phyloP scores from a whole-genome alignment of 2,113 vertebrate species.

The Xiphophorus maculatus region DNA sequence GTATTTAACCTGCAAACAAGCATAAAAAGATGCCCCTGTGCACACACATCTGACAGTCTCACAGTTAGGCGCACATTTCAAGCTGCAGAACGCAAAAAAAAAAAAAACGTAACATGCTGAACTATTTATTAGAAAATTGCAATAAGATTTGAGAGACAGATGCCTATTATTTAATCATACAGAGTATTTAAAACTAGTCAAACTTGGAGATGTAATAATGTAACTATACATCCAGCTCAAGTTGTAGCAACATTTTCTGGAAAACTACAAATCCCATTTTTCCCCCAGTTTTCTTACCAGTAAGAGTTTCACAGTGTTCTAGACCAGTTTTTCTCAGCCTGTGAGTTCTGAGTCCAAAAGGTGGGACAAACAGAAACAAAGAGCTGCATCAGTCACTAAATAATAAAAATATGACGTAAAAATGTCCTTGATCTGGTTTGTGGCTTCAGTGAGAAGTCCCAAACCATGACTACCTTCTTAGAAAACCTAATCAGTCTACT shows the following conservation, averaged over 20 bases:
- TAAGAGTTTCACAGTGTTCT: neutral
- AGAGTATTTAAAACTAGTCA: no score
- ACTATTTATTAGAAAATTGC: neutral
- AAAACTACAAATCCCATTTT: no score
- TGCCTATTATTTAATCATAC: no score
- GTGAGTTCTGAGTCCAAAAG: neutral
- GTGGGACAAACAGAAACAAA: neutral
- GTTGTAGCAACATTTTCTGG: neutral
- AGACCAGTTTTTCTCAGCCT: neutral
- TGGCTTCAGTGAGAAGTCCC: no score
- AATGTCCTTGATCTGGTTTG: neutral
- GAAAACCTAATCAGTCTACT: neutral
- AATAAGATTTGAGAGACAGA: neutral
- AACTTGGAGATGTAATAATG: no score
- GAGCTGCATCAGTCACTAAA: neutral
- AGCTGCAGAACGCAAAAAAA: slow-evolving; percentile 2
- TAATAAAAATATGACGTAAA: neutral
- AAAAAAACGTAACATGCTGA: neutral
- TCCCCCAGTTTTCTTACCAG: no score
- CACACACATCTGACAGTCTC: slow-evolving; percentile 33
- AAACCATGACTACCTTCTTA: neutral
- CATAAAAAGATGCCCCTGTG: slow-evolving; percentile 37
- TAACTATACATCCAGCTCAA: neutral
- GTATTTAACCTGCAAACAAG: slow-evolving; percentile 64
- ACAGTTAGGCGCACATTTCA: slow-evolving; percentile 8